Evolutionary conservation across 2,888 invertebrate genomes (phyloP).

Genomic region (Agrochola lychnidis): DNA sequence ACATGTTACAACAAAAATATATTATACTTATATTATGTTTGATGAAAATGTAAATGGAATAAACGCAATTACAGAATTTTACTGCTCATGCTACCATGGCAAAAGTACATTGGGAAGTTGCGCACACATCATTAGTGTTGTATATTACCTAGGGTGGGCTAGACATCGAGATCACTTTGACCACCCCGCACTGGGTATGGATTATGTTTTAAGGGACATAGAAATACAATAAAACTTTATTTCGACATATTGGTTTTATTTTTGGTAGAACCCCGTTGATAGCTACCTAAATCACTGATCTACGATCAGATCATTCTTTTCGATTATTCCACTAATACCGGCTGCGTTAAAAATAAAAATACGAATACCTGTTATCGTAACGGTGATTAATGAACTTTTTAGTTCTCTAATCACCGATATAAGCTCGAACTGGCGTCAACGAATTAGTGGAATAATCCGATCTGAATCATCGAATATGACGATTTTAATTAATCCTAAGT

Average conservation of each 20-base stretch:
- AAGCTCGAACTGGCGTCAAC: too few relatives aligned
- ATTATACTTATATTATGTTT: neutral
- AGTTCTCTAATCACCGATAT: too few relatives aligned
- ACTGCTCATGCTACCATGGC: neutral
- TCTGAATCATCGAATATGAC: too few relatives aligned
- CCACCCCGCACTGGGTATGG: constrained; percentile 17
- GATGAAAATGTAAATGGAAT: neutral
- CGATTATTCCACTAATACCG: constrained; percentile 19
- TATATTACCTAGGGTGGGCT: constrained; percentile 16
- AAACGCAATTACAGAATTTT: neutral
- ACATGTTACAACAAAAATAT: too few relatives aligned
- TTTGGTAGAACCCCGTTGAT: constrained; percentile 22
- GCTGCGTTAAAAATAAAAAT: constrained; percentile 12
- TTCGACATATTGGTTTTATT: constrained; percentile 21
- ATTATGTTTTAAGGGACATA: constrained; percentile 20
- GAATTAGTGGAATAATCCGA: too few relatives aligned
- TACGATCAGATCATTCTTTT: constrained; percentile 20
- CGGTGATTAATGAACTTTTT: too few relatives aligned
- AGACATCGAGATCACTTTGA: constrained; percentile 16
- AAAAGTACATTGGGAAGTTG: constrained; percentile 2
- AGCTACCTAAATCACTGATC: constrained; percentile 20
- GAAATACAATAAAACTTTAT: constrained; percentile 18
- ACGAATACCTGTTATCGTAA: too few relatives aligned
- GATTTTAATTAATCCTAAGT: too few relatives aligned
- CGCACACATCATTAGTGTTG: neutral